Conservation (phyloP, 2,113 vertebrate species). For the Blennius ocellaris region DNA sequence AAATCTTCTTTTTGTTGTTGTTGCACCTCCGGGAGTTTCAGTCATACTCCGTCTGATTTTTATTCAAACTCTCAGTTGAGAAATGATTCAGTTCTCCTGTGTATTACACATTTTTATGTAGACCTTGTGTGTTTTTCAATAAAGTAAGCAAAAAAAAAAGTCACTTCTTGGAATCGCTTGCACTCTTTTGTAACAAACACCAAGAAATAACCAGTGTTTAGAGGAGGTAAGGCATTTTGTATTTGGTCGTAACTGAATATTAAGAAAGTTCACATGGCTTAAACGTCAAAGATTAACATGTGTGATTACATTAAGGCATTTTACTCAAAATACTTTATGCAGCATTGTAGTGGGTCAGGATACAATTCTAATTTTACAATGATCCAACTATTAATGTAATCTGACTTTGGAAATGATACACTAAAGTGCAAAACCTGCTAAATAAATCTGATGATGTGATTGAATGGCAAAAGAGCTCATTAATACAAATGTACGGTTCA, state of each 20-base stretch:
- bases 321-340: constrained; percentile 35
- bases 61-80: constrained; percentile 72
- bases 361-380: background rate
- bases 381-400: constrained; percentile 9
- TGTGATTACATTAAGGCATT: constrained; percentile 54
- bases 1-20: constrained; percentile 4
- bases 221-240: constrained; percentile 49
- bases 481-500: background rate
- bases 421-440: background rate
- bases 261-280: constrained; percentile 32
- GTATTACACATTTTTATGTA: constrained; percentile 90
- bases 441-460: constrained; percentile 13
- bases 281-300: background rate
- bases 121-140: constrained; percentile 94
- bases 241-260: constrained; percentile 46
- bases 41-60: constrained; percentile 46
- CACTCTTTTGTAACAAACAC: constrained; percentile 40
- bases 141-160: constrained; percentile 83
- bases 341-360: constrained; percentile 41
- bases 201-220: background rate
- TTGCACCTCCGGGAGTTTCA: constrained; percentile 45
- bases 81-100: constrained; percentile 87
- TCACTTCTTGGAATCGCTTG: constrained; percentile 29
- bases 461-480: constrained; percentile 4
- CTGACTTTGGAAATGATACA: background rate